Percentiles rank a stretch among this genome's conserved stretches.
Conservation (phyloP, 2,797 vertebrate species). For the Esox masquinongy region DNA sequence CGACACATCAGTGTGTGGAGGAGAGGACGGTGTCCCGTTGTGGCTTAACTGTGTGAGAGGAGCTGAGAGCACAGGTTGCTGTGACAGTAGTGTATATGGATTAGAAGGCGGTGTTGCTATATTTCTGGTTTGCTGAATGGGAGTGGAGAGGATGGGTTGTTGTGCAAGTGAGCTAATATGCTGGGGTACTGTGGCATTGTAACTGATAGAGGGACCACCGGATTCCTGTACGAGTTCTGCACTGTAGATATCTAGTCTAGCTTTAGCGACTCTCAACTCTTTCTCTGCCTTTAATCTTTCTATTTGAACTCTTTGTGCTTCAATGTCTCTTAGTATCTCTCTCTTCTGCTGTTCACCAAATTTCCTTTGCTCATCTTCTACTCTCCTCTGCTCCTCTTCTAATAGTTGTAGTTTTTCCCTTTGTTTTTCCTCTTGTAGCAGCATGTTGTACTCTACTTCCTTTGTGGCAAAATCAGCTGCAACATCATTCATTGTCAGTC, state of each 20-base stretch:
- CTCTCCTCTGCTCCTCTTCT: slow-evolving; percentile 25
- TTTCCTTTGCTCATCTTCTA: slow-evolving; percentile 4
- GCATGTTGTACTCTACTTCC: slow-evolving; percentile 22
- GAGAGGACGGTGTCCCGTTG: no score
- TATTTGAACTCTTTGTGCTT: slow-evolving; percentile 3
- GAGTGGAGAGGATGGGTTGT: no score
- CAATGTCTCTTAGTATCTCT: no score
- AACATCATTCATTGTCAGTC: no score
- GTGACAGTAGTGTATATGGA: no score
- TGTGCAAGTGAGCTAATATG: no score
- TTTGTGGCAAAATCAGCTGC: no score
- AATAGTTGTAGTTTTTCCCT: slow-evolving; percentile 28
- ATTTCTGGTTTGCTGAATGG: neutral
- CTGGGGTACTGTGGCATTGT: no score
- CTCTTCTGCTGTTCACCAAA: no score
- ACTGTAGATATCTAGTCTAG: slow-evolving; percentile 29
- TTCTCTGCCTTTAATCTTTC: slow-evolving; percentile 34
- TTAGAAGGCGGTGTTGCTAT: neutral
- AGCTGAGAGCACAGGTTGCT: no score
- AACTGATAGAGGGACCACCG: no score
- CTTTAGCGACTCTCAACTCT: slow-evolving; percentile 24
- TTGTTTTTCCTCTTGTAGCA: slow-evolving; percentile 29
- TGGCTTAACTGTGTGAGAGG: no score
- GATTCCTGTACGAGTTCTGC: neutral
- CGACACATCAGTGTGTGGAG: neutral